phyloP scores from a whole-genome alignment of 2,797 vertebrate genomes.

The Bryconaethiops microstoma region DNA sequence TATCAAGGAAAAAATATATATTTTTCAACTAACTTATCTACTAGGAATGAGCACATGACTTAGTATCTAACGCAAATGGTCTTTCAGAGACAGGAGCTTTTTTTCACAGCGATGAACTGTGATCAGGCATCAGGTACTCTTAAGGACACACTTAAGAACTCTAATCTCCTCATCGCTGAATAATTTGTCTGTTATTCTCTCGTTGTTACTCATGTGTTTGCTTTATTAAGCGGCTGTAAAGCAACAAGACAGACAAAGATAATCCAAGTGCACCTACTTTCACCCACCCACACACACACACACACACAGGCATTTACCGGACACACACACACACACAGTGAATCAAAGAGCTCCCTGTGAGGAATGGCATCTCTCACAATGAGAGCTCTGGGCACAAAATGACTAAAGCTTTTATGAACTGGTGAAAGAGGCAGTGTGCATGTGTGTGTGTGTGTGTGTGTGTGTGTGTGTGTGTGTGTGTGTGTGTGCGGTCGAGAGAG shows the following conservation, averaged over 20 bases:
- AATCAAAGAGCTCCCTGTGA: conserved; percentile 35
- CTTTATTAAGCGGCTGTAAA: neutral
- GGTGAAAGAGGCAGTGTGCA: conserved; percentile 31
- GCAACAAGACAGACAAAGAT: neutral
- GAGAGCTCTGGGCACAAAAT: conserved; percentile 6
- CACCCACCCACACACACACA: conserved; percentile 4
- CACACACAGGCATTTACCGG: neutral
- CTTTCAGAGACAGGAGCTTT: too few relatives aligned
- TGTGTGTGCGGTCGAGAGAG: neutral
- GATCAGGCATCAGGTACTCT: too few relatives aligned
- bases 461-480: neutral
- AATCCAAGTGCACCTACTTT: conserved; percentile 37
- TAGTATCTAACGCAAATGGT: too few relatives aligned
- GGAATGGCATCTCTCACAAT: conserved; percentile 23
- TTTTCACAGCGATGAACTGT: too few relatives aligned
- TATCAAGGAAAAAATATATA: too few relatives aligned
- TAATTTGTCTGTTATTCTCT: neutral
- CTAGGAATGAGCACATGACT: too few relatives aligned
- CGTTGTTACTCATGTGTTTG: neutral
- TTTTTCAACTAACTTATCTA: too few relatives aligned
- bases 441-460: neutral
- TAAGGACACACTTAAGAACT: neutral
- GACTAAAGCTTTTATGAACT: conserved; percentile 13
- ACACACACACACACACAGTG: neutral
- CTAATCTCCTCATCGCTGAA: neutral